Evolutionary conservation across 2,888 invertebrate genomes (phyloP).

Genomic region (Eudasyphora cyanicolor): DNA sequence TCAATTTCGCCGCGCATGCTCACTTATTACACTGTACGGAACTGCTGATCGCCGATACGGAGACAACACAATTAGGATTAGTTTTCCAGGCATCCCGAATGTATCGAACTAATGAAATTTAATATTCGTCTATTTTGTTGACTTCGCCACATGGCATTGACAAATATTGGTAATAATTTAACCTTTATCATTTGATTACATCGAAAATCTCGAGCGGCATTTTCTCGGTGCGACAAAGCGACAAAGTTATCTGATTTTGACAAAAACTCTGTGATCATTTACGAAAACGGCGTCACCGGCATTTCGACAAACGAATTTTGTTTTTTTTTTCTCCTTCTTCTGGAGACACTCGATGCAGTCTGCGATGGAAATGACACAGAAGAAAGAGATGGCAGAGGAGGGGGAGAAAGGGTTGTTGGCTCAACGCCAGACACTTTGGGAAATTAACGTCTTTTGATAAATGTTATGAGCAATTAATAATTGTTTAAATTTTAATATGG

Average conservation of each 20-base stretch:
- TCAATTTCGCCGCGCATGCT: background rate
- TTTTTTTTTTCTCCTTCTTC: too few species aligned
- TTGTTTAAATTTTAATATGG: slow-evolving; percentile 61
- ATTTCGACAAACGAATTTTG: slow-evolving; percentile 50
- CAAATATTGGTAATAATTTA: slow-evolving; percentile 65
- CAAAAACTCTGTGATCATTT: slow-evolving; percentile 11
- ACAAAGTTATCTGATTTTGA: slow-evolving; percentile 64
- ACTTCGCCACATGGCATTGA: slow-evolving; percentile 56
- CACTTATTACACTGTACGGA: background rate
- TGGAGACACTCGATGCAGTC: slow-evolving; percentile 65
- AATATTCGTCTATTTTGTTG: slow-evolving; percentile 14
- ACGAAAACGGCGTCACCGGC: slow-evolving; percentile 54
- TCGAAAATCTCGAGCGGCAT: slow-evolving; percentile 60
- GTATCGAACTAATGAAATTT: slow-evolving; percentile 18
- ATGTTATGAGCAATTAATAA: slow-evolving; percentile 71
- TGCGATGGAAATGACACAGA: too few species aligned
- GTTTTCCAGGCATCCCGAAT: background rate
- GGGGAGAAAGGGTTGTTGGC: background rate
- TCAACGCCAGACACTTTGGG: background rate
- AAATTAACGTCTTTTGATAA: slow-evolving; percentile 63
- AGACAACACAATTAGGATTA: slow-evolving; percentile 1
- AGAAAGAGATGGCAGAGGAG: too few species aligned
- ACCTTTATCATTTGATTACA: slow-evolving; percentile 56
- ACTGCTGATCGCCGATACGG: background rate
- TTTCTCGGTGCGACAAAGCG: slow-evolving; percentile 48